Conservation (phyloP, 2,113 vertebrate species). For the Nanorana parkeri region DNA sequence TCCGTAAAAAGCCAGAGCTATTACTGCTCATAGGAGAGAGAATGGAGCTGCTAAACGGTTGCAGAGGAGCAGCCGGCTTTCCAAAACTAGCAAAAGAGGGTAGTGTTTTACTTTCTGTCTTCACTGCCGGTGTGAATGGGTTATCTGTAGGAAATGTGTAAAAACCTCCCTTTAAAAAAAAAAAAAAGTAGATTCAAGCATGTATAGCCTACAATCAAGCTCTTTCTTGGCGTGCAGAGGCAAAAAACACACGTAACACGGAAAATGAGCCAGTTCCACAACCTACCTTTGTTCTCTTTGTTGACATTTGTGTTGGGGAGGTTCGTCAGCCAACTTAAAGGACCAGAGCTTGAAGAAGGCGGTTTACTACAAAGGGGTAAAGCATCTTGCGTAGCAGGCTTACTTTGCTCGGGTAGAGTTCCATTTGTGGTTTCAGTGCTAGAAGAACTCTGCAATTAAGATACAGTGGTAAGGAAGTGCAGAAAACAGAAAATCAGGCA, state of each 20-base stretch:
- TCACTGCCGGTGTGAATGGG: conserved; percentile 67
- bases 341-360: conserved; percentile 61
- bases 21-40: conserved; percentile 78
- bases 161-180: conserved; percentile 31
- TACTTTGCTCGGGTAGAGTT: conserved; percentile 62
- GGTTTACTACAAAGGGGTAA: conserved; percentile 63
- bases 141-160: conserved; percentile 69
- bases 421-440: conserved; percentile 63
- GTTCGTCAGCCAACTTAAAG: conserved; percentile 76
- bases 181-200: too few species aligned
- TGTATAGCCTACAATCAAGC: too few species aligned
- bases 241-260: too few species aligned
- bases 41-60: conserved; percentile 79
- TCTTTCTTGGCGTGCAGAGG: too few species aligned
- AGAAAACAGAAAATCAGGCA: too few species aligned
- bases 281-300: conserved; percentile 78
- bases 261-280: too few species aligned
- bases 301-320: conserved; percentile 74
- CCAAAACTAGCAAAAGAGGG: conserved; percentile 71
- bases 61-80: conserved; percentile 73
- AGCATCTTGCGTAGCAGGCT: conserved; percentile 57
- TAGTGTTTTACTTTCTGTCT: conserved; percentile 76
- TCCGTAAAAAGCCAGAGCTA: conserved; percentile 75
- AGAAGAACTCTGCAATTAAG: conserved; percentile 64
- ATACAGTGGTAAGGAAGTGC: not conserved